Percentiles rank a stretch among this genome's conserved stretches.
Evolutionary conservation across 2,797 vertebrate genomes (phyloP).

Genomic region (Molossus molossus): DNA sequence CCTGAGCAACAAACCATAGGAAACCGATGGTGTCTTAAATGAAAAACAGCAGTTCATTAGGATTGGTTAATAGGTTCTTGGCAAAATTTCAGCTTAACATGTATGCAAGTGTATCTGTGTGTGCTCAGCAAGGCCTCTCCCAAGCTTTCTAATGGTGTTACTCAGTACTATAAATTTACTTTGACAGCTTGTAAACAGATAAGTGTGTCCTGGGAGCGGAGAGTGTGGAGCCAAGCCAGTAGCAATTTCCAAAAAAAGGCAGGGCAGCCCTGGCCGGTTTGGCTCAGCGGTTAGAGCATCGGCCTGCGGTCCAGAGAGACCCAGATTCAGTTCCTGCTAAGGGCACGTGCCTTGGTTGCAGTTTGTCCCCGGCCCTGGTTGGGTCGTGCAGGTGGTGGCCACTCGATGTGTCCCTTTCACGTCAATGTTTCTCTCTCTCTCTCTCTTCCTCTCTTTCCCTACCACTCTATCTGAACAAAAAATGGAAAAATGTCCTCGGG

Average conservation of each 20-base stretch:
- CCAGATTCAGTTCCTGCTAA: too few relatives aligned
- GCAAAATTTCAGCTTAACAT: constrained; percentile 55
- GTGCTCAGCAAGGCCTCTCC: constrained; percentile 64
- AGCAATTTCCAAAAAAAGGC: constrained; percentile 60
- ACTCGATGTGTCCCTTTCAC: too few relatives aligned
- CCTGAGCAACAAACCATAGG: constrained; percentile 71
- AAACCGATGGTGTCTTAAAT: constrained; percentile 74
- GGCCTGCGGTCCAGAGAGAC: too few relatives aligned
- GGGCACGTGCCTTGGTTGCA: too few relatives aligned
- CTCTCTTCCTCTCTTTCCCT: too few relatives aligned
- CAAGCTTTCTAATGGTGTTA: constrained; percentile 68
- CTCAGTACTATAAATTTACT: constrained; percentile 66
- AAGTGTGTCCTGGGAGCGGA: constrained; percentile 24
- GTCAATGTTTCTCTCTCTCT: too few relatives aligned
- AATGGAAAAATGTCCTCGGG: too few relatives aligned
- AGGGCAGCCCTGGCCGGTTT: too few relatives aligned
- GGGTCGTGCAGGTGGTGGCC: too few relatives aligned
- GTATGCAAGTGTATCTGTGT: constrained; percentile 62
- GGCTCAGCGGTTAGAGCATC: too few relatives aligned
- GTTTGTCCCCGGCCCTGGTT: too few relatives aligned
- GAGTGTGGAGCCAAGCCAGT: neutral
- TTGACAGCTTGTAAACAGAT: constrained; percentile 76
- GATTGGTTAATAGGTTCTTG: constrained; percentile 66
- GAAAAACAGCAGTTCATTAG: constrained; percentile 81
- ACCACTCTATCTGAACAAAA: too few relatives aligned